Percentiles rank a stretch among this genome's conserved stretches.
These are phyloP conservation scores for Drosophila sordidapex DNA, from an alignment of 2,888 invertebrate genomes.

Conservation along the genomic window DNA sequence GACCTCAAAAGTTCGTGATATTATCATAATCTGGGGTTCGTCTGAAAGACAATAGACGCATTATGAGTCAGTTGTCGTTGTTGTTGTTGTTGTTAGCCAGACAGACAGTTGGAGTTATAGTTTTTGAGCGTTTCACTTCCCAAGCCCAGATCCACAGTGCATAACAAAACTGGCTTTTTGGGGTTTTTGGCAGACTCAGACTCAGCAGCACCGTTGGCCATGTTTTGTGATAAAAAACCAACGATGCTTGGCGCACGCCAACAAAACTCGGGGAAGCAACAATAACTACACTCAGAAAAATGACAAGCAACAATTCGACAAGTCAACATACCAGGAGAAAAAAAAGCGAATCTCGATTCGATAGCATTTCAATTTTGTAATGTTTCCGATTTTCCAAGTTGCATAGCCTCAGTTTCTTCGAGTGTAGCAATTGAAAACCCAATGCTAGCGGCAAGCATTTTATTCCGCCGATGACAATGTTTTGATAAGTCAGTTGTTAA, in stretches of 20 bases:
- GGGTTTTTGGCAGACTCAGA: constrained; percentile 33
- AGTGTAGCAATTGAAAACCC: constrained; percentile 55
- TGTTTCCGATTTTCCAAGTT: neutral
- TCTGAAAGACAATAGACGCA: constrained; percentile 46
- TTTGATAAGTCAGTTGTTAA: constrained; percentile 62
- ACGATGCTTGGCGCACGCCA: constrained; percentile 71
- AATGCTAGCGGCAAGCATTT: constrained; percentile 47
- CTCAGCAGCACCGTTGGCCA: constrained; percentile 50
- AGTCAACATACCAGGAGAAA: neutral
- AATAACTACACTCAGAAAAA: neutral
- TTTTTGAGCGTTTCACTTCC: constrained; percentile 24
- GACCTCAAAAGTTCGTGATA: constrained; percentile 24
- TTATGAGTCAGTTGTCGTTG: constrained; percentile 30
- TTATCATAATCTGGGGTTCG: constrained; percentile 40
- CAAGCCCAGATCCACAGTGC: constrained; percentile 64
- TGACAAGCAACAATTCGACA: neutral
- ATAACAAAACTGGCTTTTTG: constrained; percentile 67
- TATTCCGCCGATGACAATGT: constrained; percentile 60
- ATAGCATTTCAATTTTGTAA: too few relatives aligned
- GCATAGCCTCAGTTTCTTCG: neutral
- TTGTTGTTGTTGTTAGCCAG: constrained; percentile 4
- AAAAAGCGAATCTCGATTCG: neutral
- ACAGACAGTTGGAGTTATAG: constrained; percentile 34
- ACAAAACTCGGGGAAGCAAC: constrained; percentile 47
- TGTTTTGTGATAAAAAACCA: constrained; percentile 66